phyloP scores from a whole-genome alignment of 2,113 vertebrate species.

The Corydoras maculifer region DNA sequence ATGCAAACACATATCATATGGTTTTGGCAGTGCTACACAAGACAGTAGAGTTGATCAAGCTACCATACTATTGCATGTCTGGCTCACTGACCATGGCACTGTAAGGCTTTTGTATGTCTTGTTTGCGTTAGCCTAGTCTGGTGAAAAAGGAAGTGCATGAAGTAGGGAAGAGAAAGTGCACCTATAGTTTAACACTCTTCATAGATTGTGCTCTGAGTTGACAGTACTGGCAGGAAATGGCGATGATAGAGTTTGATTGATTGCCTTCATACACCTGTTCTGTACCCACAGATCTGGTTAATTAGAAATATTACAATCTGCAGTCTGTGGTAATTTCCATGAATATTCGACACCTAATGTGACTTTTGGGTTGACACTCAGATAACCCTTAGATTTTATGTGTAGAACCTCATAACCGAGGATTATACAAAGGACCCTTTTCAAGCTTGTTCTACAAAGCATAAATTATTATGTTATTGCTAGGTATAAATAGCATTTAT shows the following conservation, averaged over 20 bases:
- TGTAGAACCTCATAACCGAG: too few species aligned
- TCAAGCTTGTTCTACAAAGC: too few species aligned
- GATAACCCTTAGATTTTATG: neutral
- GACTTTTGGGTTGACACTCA: neutral
- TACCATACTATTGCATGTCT: conserved; percentile 1
- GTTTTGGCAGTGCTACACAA: neutral
- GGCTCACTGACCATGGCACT: conserved; percentile 23
- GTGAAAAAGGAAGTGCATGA: conserved; percentile 26
- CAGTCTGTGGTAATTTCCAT: neutral
- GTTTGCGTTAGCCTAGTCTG: conserved; percentile 27
- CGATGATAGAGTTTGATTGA: conserved; percentile 40
- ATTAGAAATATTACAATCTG: neutral
- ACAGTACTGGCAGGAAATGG: conserved; percentile 10
- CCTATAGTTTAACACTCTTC: conserved; percentile 3
- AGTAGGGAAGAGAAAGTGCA: conserved; percentile 25
- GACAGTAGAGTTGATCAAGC: neutral
- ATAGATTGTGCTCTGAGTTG: conserved; percentile 1
- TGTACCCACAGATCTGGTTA: neutral
- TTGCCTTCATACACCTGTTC: conserved; percentile 37
- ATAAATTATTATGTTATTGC: too few species aligned
- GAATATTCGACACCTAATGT: too few species aligned
- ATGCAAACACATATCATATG: conserved; percentile 14
- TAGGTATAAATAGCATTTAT: too few species aligned
- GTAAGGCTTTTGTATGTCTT: conserved; percentile 28
- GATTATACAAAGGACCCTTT: too few species aligned